phyloP scores from a whole-genome alignment of 2,888 invertebrate genomes.

The Pseudococcus viburni region DNA sequence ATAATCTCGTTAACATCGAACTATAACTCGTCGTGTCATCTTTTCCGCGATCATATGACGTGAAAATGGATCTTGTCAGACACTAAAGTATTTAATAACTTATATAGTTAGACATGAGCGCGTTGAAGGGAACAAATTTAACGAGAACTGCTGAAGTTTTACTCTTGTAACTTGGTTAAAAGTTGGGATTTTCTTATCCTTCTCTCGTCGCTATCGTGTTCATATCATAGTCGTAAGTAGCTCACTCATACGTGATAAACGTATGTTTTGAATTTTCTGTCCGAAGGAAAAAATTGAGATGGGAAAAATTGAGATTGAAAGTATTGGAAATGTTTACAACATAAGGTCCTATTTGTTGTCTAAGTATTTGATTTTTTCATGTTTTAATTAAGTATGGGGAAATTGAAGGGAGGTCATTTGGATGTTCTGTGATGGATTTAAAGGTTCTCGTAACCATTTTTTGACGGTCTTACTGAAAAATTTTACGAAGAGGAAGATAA shows the following conservation, averaged over 20 bases:
- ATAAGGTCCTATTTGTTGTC: too few relatives aligned
- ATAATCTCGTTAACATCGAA: conserved; percentile 29
- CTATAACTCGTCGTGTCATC: conserved; percentile 32
- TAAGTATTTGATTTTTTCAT: too few relatives aligned
- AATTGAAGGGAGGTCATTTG: too few relatives aligned
- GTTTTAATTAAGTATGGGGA: too few relatives aligned
- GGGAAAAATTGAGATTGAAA: neutral
- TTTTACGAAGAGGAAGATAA: too few relatives aligned
- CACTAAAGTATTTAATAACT: conserved; percentile 53
- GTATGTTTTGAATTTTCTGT: neutral
- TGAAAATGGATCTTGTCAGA: conserved; percentile 47
- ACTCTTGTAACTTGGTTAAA: conserved; percentile 50
- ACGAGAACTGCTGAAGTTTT: conserved; percentile 28
- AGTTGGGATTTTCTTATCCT: conserved; percentile 19
- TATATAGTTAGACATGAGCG: conserved; percentile 1
- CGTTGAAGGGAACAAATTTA: conserved; percentile 17
- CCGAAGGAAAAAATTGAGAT: neutral
- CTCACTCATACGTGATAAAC: conserved; percentile 21
- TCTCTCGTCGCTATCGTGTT: neutral
- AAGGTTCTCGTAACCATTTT: too few relatives aligned
- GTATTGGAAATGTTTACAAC: neutral
- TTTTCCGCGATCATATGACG: conserved; percentile 45
- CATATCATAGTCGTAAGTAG: neutral
- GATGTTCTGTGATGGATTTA: too few relatives aligned
- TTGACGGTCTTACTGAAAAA: too few relatives aligned